Evolutionary conservation across 2,888 invertebrate species (phyloP).

Genomic region (Odontocerum albicorne): DNA sequence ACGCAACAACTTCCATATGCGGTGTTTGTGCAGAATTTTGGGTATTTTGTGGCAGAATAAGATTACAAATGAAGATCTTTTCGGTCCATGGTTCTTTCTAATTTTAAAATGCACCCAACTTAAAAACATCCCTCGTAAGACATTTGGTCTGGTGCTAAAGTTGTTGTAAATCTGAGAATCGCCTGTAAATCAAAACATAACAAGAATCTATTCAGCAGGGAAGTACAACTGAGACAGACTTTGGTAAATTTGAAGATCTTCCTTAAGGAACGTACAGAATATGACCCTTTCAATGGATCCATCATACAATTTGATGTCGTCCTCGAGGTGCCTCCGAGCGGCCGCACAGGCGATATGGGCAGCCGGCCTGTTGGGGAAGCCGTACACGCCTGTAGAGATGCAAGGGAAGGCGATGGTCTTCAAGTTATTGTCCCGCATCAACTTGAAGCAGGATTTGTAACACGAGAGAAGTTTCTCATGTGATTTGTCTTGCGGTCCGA

Average conservation of each 20-base stretch:
- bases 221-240: conserved; percentile 73
- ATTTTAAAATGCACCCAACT: no score
- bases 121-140: no score
- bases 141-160: no score
- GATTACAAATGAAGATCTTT: no score
- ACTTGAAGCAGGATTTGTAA: conserved; percentile 67
- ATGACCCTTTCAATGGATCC: conserved; percentile 71
- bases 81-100: no score
- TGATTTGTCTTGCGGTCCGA: conserved; percentile 79
- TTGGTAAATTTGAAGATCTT: conserved; percentile 74
- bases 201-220: conserved; percentile 56
- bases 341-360: conserved; percentile 72
- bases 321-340: conserved; percentile 65
- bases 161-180: no score
- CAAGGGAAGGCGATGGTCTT: conserved; percentile 82
- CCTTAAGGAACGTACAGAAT: conserved; percentile 75
- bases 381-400: conserved; percentile 90
- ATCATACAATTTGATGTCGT: conserved; percentile 43
- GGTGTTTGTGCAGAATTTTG: no score
- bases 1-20: no score
- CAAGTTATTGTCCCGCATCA: conserved; percentile 59
- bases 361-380: conserved; percentile 79
- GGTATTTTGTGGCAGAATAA: no score
- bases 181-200: no score
- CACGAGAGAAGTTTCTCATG: conserved; percentile 65